Percentiles rank a stretch among this genome's conserved stretches.
Conservation (phyloP, 2,888 invertebrate genomes). For the Napeogenes sylphis region DNA sequence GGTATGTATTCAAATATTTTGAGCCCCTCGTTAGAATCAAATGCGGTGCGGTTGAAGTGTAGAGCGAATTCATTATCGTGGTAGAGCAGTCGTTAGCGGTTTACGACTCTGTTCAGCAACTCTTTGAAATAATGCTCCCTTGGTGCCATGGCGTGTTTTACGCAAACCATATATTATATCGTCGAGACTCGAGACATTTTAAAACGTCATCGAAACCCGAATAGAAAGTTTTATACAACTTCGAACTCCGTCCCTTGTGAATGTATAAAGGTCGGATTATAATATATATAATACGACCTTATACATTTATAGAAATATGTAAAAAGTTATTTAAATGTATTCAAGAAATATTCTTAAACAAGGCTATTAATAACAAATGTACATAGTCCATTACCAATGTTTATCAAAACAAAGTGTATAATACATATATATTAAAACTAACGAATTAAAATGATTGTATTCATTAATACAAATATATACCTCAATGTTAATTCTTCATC, state of each 20-base stretch:
- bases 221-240: constrained; percentile 9
- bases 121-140: constrained; percentile 68
- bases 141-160: constrained; percentile 48
- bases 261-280: not conserved
- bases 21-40: constrained; percentile 47
- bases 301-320: too few species aligned
- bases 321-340: too few species aligned
- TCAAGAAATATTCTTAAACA: too few species aligned
- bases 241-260: constrained; percentile 3
- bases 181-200: constrained; percentile 23
- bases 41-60: constrained; percentile 54
- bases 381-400: too few species aligned
- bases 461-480: too few species aligned
- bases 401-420: too few species aligned
- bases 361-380: too few species aligned
- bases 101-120: constrained; percentile 65
- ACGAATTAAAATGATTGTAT: too few species aligned
- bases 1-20: constrained; percentile 47
- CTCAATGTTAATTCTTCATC: too few species aligned
- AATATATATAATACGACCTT: not conserved
- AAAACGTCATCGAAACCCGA: constrained; percentile 18
- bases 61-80: constrained; percentile 69
- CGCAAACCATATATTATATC: constrained; percentile 31
- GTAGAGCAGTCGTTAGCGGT: constrained; percentile 70
- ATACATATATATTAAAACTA: too few species aligned